These are phyloP conservation scores for Microtus pennsylvanicus DNA, from an alignment of 2,113 vertebrate species.

Conservation along the genomic window DNA sequence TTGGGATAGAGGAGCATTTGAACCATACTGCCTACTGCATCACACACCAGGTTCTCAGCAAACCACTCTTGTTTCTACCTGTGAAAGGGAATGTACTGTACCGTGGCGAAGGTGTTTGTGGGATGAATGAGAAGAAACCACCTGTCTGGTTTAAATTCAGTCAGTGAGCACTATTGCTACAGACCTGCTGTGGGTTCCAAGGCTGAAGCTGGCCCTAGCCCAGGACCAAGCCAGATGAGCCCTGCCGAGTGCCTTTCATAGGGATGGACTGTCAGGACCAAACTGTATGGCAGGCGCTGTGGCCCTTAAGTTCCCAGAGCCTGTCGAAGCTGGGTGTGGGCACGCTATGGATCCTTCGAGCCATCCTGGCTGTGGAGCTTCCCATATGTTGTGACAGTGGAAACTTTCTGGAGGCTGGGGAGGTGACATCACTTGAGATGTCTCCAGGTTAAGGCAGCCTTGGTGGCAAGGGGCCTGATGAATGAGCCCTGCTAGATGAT, in stretches of 20 bases:
- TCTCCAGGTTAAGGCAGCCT: background rate
- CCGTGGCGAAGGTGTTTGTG: too few species aligned
- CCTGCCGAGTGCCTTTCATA: background rate
- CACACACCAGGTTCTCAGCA: background rate
- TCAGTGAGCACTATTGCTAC: fast-evolving
- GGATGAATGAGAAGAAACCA: fast-evolving
- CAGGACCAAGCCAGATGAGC: too few species aligned
- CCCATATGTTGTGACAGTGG: fast-evolving
- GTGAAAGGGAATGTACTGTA: background rate
- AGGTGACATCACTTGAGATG: background rate
- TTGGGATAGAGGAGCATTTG: too few species aligned
- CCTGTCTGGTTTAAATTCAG: fast-evolving
- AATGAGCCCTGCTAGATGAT: background rate
- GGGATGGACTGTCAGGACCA: background rate
- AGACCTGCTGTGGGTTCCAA: background rate
- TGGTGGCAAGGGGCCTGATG: background rate
- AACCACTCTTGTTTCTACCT: background rate
- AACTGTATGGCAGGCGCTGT: background rate
- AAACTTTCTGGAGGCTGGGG: background rate
- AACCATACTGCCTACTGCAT: background rate
- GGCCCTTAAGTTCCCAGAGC: background rate
- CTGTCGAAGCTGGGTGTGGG: background rate
- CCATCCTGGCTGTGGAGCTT: too few species aligned
- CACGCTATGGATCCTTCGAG: background rate
- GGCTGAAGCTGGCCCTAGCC: background rate